phyloP scores from a whole-genome alignment of 1,140 invertebrate genomes.

The Pissodes strobi region DNA sequence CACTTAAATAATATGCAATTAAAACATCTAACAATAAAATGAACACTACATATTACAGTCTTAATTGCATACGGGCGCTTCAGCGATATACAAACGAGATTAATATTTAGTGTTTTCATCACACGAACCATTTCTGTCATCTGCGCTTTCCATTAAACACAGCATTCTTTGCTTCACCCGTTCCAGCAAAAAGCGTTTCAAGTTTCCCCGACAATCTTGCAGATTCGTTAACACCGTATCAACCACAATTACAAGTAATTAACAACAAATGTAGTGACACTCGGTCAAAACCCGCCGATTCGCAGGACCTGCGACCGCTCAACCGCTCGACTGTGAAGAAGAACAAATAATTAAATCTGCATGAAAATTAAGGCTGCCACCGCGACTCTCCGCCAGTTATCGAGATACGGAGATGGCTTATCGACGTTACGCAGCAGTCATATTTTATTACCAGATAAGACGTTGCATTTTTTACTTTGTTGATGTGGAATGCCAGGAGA shows the following conservation, averaged over 20 bases:
- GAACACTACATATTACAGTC: too few species aligned
- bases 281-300: constrained; percentile 10
- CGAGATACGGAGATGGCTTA: constrained; percentile 19
- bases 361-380: constrained; percentile 10
- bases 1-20: too few species aligned
- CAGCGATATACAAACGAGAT: too few species aligned
- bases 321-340: constrained; percentile 3
- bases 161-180: too few species aligned
- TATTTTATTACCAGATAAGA: constrained; percentile 14
- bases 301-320: neutral
- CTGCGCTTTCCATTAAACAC: too few species aligned
- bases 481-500: neutral
- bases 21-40: too few species aligned
- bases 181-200: too few species aligned
- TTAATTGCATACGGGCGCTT: too few species aligned
- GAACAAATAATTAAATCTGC: constrained; percentile 18
- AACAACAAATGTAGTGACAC: constrained; percentile 17
- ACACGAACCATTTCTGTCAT: too few species aligned
- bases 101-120: too few species aligned
- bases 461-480: constrained; percentile 4
- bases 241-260: constrained; percentile 7
- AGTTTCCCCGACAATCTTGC: neutral
- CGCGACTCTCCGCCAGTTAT: constrained; percentile 6
- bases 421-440: constrained; percentile 23
- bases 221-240: constrained; percentile 2